A percentile compares a stretch with the other conserved stretches of the same genome.
Conservation (phyloP, 92 coral and sea anemone genomes). For the Hydrozoanthus gracilis region DNA sequence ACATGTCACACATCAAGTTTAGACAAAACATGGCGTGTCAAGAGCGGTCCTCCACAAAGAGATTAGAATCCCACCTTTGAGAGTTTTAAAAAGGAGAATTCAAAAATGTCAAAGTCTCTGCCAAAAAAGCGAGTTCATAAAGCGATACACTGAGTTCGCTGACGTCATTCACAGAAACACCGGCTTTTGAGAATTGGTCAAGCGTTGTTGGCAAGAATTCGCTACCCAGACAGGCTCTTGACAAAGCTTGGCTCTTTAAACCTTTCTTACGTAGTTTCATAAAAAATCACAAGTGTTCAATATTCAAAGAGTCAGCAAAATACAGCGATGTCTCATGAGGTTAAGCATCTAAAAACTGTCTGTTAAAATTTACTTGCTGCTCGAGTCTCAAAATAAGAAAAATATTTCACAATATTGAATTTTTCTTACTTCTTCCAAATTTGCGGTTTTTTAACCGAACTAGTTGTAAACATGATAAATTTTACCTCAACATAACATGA, state of each 20-base stretch:
- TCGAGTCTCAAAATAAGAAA: not conserved
- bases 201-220: no score
- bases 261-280: not conserved
- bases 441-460: not conserved
- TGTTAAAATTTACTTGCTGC: not conserved
- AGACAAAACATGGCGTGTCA: not conserved
- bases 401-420: not conserved
- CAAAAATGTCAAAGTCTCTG: not conserved
- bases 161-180: constrained; percentile 9
- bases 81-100: not conserved
- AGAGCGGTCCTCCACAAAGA: not conserved
- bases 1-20: not conserved
- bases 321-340: no score
- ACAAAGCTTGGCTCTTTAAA: not conserved
- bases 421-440: not conserved
- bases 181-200: not conserved
- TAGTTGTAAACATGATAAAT: not conserved
- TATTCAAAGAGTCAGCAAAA: constrained; percentile 1
- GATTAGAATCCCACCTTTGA: not conserved
- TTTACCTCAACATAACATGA: no score
- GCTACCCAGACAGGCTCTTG: not conserved
- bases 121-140: not conserved
- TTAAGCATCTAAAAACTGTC: no score
- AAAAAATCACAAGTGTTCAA: not conserved
- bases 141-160: not conserved